Conservation (phyloP, 2,888 invertebrate species). For the Agrochola macilenta region DNA sequence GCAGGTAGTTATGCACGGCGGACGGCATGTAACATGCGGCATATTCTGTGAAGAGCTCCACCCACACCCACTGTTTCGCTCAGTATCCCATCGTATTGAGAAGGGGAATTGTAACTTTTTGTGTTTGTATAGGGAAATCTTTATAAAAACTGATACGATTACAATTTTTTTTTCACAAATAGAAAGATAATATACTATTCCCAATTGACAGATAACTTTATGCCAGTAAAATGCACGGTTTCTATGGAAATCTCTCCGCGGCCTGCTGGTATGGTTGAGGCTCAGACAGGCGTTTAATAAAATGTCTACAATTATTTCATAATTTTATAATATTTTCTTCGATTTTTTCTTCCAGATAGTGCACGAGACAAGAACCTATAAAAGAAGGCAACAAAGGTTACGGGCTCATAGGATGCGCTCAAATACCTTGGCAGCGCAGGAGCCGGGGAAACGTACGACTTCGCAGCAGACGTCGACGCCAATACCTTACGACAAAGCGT, state of each 20-base stretch:
- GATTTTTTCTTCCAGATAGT: slow-evolving; percentile 61
- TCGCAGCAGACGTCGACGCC: background rate
- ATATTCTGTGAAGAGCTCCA: background rate
- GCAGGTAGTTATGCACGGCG: background rate
- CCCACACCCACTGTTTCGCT: background rate
- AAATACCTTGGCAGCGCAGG: fast-evolving
- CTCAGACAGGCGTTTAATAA: no score
- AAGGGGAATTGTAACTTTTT: background rate
- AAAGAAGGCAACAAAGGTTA: background rate
- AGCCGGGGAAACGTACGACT: background rate
- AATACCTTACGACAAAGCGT: slow-evolving; percentile 10
- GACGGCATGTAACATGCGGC: background rate
- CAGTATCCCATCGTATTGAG: background rate
- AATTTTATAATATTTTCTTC: background rate
- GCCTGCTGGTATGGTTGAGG: background rate
- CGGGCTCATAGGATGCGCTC: fast-evolving
- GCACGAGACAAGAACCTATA: slow-evolving; percentile 50
- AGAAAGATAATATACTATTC: background rate
- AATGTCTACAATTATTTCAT: background rate
- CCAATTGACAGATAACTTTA: background rate
- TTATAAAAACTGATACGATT: background rate
- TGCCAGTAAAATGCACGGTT: background rate
- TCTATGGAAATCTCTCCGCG: background rate
- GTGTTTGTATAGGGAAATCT: background rate
- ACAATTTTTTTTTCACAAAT: background rate